Base-by-base conservation (phyloP, 2,888 invertebrate genomes). In the Cataglyphis livida region DNA sequence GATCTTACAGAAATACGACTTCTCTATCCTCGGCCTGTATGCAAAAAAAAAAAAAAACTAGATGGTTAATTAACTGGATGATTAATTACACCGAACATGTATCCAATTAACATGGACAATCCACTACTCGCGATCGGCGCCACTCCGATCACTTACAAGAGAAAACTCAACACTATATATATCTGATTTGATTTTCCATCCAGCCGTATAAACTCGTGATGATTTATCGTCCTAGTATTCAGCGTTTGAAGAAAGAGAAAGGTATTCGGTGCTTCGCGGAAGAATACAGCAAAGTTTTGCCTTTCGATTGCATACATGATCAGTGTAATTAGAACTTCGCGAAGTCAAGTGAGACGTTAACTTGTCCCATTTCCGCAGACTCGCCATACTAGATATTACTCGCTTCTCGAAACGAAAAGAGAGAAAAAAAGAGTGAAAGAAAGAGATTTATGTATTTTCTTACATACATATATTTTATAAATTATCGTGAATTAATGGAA, bases 191-290 rank as follows among this genome's bases (percentile, higher is more conserved):
- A 89, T 87, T 90, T 84, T 82, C 83, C 83, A 78, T 78, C 73
- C 81, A 64, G 75, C 81, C 62, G 81, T 66, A 76, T 84, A 84
- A 82, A 84, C 74, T 81, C 83, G 66, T 73, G 86, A 91, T 91
- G 87, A 91, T 91, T 91, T 91, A 91, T 92, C 85, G 84, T 75
- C 81, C 65, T 75, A 81, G 76, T 85, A 82, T 86, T 83, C 71
- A 71, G 66, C 59, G 83, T 57, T 81, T 61, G 61, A 54, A 64
- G 57, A 74, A 81, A 65, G 75, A 78, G 75, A 73, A 64, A 65
- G 78, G 59, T 28, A 44, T 54, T 54, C 48, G 85, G 64, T 51
- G 65, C 54, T 65, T 75, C 71, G 73, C 21, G 44, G 48, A 25
- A 64, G 62, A 54, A 65, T 78, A 74, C 59, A 62, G 41, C 32